A percentile compares a stretch with the other conserved stretches of the same genome.
Conservation (phyloP, 2,797 vertebrate genomes). For the Pangasius djambal region DNA sequence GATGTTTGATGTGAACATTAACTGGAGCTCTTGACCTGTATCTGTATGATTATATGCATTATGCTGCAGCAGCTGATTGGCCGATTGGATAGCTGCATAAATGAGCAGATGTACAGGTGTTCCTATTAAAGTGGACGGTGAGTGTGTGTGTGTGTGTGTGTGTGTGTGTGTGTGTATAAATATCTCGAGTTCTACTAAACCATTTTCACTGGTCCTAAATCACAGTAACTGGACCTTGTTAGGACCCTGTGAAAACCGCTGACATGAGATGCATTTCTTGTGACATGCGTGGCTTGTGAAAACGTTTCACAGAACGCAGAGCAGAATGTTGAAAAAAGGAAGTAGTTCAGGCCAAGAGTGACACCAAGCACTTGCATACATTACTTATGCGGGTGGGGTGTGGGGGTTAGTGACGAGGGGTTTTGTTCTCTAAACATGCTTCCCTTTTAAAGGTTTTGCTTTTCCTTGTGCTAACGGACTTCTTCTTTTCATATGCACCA, state of each 20-base stretch:
- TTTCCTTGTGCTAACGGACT: background rate
- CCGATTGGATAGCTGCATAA: no score
- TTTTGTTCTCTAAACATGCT: background rate
- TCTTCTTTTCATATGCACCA: background rate
- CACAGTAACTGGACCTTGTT: background rate
- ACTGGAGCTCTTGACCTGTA: no score
- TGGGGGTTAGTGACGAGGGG: background rate
- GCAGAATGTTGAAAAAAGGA: background rate
- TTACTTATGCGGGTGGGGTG: background rate
- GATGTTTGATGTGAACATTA: no score
- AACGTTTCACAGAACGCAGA: background rate
- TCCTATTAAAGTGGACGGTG: no score
- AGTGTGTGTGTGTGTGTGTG: no score
- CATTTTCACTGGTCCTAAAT: background rate
- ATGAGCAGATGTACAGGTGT: no score
- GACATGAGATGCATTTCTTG: background rate
- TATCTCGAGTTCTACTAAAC: no score
- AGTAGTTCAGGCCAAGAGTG: background rate
- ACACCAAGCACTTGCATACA: background rate
- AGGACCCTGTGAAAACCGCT: background rate
- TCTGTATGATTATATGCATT: no score
- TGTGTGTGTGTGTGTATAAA: no score
- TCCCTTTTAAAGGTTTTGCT: slow-evolving; percentile 18
- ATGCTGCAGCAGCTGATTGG: no score
- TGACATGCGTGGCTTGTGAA: background rate